Percentiles rank a stretch among this genome's conserved stretches.
Evolutionary conservation across 1,140 invertebrate species (phyloP).

Genomic region (Holcopasites calliopsidis): DNA sequence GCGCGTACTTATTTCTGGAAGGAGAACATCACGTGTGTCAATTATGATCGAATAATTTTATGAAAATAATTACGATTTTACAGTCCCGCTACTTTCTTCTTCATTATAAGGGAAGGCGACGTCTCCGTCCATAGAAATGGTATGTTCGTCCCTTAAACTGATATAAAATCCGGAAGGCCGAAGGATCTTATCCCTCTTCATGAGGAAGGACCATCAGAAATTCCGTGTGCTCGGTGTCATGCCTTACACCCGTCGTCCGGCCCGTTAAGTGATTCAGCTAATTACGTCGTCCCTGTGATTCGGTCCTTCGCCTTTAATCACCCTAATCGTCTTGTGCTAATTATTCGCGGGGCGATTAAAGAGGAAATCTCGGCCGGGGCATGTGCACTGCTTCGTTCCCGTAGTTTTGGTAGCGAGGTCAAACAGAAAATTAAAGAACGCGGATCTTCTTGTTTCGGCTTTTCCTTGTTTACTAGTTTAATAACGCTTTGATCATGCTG

Average conservation of each 20-base stretch:
- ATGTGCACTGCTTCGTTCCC: slow-evolving; percentile 10
- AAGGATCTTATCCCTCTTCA: background rate
- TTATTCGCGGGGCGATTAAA: slow-evolving; percentile 72
- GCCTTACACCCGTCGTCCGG: slow-evolving; percentile 47
- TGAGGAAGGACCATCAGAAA: slow-evolving; percentile 17
- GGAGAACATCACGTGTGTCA: too few relatives aligned
- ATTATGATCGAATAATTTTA: too few relatives aligned
- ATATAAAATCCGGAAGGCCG: slow-evolving; percentile 7
- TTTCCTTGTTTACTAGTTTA: too few relatives aligned
- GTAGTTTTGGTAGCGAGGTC: slow-evolving; percentile 35
- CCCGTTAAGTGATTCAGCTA: slow-evolving; percentile 70
- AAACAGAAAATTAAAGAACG: too few relatives aligned
- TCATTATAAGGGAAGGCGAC: too few relatives aligned
- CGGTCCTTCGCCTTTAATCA: slow-evolving; percentile 65
- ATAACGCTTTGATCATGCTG: too few relatives aligned
- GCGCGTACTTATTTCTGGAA: too few relatives aligned
- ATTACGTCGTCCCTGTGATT: slow-evolving; percentile 63
- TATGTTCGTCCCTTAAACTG: background rate
- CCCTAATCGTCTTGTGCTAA: slow-evolving; percentile 69
- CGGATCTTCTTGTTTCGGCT: too few relatives aligned
- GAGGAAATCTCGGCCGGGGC: slow-evolving; percentile 55
- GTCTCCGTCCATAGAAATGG: background rate
- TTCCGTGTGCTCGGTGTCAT: slow-evolving; percentile 13
- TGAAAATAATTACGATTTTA: too few relatives aligned
- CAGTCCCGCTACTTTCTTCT: too few relatives aligned